Evolutionary conservation across 2,113 vertebrate genomes (phyloP).

Genomic region (Tretioscincus oriximinensis): DNA sequence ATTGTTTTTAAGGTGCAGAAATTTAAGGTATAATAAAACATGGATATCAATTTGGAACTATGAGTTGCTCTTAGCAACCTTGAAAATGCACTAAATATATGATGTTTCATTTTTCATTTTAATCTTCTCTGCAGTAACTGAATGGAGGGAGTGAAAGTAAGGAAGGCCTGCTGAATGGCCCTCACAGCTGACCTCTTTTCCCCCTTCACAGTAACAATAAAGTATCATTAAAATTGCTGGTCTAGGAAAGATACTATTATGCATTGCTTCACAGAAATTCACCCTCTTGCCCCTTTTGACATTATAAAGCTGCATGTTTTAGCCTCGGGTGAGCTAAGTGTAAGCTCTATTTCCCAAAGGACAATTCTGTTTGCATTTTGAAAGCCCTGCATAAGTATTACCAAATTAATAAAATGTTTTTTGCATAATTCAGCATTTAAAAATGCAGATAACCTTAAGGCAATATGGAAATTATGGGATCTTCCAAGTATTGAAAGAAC

Average conservation of each 20-base stretch:
- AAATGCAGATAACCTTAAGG: conserved; percentile 25
- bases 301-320: conserved; percentile 45
- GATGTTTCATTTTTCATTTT: conserved; percentile 59
- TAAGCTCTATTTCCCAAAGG: conserved; percentile 43
- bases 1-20: conserved; percentile 70
- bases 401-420: conserved; percentile 59
- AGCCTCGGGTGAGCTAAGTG: conserved; percentile 22
- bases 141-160: conserved; percentile 31
- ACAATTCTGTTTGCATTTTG: conserved; percentile 56
- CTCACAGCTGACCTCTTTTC: conserved; percentile 48
- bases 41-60: conserved; percentile 66
- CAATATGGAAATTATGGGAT: conserved; percentile 17
- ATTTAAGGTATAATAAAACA: conserved; percentile 69
- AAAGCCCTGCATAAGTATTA: conserved; percentile 51
- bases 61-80: conserved; percentile 64
- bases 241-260: conserved; percentile 31
- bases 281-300: conserved; percentile 28
- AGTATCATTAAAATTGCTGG: conserved; percentile 54
- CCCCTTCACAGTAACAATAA: conserved; percentile 57
- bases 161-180: conserved; percentile 34
- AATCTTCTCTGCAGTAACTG: conserved; percentile 44
- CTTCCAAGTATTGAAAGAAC: neutral
- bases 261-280: conserved; percentile 40
- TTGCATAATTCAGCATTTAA: conserved; percentile 50
- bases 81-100: conserved; percentile 67